Evolutionary conservation across 1,140 invertebrate genomes (phyloP).

Genomic region (Trichonephila inaurata): DNA sequence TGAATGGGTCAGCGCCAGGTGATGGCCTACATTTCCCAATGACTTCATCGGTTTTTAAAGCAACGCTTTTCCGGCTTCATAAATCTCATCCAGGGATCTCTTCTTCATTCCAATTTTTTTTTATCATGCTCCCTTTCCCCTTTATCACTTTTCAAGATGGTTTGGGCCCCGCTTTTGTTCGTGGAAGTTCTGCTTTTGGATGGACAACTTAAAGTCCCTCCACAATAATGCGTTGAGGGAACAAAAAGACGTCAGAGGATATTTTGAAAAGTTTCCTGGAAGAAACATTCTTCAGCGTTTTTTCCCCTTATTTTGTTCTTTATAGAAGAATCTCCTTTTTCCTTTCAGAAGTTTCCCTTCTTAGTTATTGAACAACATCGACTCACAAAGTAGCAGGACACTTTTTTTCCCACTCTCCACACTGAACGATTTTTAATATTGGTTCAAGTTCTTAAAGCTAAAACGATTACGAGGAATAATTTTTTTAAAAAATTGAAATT

Average conservation of each 20-base stretch:
- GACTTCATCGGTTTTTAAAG: conserved; percentile 34
- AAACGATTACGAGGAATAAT: background rate
- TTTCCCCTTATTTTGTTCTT: background rate
- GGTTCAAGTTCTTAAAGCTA: background rate
- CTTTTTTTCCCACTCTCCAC: background rate
- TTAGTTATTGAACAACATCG: background rate
- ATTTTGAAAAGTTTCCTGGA: background rate
- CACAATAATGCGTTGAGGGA: background rate
- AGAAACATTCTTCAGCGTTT: background rate
- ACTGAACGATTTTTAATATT: conserved; percentile 27
- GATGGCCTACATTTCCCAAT: background rate
- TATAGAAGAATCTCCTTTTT: background rate
- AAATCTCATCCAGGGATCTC: background rate
- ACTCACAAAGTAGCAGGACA: background rate
- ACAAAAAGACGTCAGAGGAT: background rate
- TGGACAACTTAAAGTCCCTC: background rate
- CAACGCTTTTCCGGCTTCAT: conserved; percentile 10
- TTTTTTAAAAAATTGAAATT: background rate
- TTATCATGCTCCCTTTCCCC: background rate
- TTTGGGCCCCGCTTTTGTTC: background rate
- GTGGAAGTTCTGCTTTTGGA: background rate
- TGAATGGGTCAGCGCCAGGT: background rate
- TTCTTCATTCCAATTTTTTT: background rate
- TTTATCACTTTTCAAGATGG: background rate
- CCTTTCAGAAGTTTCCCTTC: background rate